phyloP scores from a whole-genome alignment of 2,888 invertebrate genomes.

The Kryphioiulus occultus region DNA sequence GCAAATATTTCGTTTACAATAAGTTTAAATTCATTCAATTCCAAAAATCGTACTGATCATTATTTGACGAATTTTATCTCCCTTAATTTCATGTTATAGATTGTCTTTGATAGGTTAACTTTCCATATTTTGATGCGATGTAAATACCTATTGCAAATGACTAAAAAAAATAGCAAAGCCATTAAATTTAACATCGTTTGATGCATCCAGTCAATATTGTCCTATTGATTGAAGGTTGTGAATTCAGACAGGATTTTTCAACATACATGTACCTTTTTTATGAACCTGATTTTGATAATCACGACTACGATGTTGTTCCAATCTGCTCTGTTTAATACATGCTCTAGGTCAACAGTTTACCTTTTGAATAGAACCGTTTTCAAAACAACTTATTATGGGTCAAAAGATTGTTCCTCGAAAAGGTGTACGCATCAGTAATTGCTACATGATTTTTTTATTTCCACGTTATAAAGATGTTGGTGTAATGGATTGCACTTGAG shows the following conservation, averaged over 20 bases:
- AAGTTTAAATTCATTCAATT: too few relatives aligned
- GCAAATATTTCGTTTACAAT: too few relatives aligned
- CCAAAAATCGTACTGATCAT: too few relatives aligned
- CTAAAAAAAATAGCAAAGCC: too few relatives aligned
- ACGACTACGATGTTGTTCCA: background rate
- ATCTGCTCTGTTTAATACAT: background rate
- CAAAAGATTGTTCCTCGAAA: background rate
- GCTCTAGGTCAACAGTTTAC: background rate
- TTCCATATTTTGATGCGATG: too few relatives aligned
- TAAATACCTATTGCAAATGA: too few relatives aligned
- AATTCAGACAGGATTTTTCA: background rate
- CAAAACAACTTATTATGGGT: background rate
- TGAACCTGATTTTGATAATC: background rate
- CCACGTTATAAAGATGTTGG: background rate
- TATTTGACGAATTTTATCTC: too few relatives aligned
- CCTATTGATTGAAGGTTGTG: too few relatives aligned
- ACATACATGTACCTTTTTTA: background rate
- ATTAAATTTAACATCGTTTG: too few relatives aligned
- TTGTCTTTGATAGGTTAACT: too few relatives aligned
- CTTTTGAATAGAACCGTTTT: background rate
- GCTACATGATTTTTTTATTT: background rate
- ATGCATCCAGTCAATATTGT: too few relatives aligned
- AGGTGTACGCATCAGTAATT: background rate
- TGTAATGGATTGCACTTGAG: background rate
- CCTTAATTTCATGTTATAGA: too few relatives aligned